Percentiles rank a stretch among this genome's conserved stretches.
Evolutionary conservation across 2,797 vertebrate genomes (phyloP).

Genomic region (Enteromius fasciolatus): DNA sequence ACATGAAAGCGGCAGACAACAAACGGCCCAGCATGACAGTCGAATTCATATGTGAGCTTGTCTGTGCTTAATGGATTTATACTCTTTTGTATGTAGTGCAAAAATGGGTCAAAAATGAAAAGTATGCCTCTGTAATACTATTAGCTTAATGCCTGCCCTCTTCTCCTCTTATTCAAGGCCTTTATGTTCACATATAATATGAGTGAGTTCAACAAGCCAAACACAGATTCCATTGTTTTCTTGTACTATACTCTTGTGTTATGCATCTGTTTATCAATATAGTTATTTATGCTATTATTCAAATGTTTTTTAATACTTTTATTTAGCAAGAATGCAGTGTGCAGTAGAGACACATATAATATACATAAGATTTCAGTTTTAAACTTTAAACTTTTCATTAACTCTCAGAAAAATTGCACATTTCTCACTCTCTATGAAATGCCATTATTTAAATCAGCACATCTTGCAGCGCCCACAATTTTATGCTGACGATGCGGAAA

Average conservation of each 20-base stretch:
- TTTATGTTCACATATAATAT: slow-evolving; percentile 31
- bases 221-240: slow-evolving; percentile 4
- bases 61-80: slow-evolving; percentile 20
- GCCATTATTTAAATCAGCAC: background rate
- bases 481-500: background rate
- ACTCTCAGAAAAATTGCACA: background rate
- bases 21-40: slow-evolving; percentile 1
- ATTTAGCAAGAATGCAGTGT: background rate
- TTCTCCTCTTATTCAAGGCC: background rate
- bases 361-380: background rate
- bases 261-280: background rate
- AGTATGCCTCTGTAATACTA: slow-evolving; percentile 19
- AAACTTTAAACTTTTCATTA: background rate
- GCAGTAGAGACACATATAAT: background rate
- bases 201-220: background rate
- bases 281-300: background rate
- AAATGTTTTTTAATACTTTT: background rate
- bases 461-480: background rate
- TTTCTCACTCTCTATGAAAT: background rate
- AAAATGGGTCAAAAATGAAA: slow-evolving; percentile 40
- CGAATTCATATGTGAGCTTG: slow-evolving; percentile 1
- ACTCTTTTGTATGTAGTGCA: slow-evolving; percentile 18
- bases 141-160: slow-evolving; percentile 20
- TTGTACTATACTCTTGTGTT: background rate
- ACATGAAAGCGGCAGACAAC: slow-evolving; percentile 11